These are phyloP conservation scores for Hormaphis cornu DNA, from an alignment of 1,140 invertebrate genomes.

Conservation along the genomic window DNA sequence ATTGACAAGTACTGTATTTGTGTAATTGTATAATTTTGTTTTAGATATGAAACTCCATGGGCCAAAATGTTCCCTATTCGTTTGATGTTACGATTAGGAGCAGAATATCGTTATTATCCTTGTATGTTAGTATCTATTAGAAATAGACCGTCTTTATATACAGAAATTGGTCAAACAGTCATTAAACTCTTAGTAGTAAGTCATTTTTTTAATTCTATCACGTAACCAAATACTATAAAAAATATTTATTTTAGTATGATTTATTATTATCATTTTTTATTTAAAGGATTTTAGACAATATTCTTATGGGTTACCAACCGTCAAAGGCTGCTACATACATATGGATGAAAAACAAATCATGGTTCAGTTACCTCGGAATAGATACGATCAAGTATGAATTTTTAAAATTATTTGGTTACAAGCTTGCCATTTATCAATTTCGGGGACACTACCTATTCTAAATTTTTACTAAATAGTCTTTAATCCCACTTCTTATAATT, in stretches of 20 bases:
- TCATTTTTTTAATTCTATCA: slow-evolving; percentile 32
- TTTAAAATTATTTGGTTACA: background rate
- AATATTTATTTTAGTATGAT: background rate
- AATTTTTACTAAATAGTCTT: too few relatives aligned
- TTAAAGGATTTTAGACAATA: slow-evolving; percentile 72
- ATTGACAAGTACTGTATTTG: background rate
- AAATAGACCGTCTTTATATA: slow-evolving; percentile 70
- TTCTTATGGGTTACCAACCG: slow-evolving; percentile 69
- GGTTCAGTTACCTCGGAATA: slow-evolving; percentile 68
- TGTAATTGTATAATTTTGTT: slow-evolving; percentile 15
- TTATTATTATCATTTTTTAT: slow-evolving; percentile 23
- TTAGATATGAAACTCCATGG: slow-evolving; percentile 75
- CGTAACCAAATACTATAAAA: slow-evolving; percentile 41
- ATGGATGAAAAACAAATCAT: slow-evolving; percentile 75
- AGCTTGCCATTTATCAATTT: too few relatives aligned
- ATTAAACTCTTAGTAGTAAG: slow-evolving; percentile 72
- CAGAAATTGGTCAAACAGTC: slow-evolving; percentile 81
- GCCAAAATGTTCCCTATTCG: slow-evolving; percentile 73
- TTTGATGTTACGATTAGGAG: slow-evolving; percentile 67
- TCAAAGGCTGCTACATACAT: slow-evolving; percentile 69
- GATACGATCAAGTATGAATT: slow-evolving; percentile 61
- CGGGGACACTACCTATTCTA: too few relatives aligned
- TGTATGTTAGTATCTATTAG: slow-evolving; percentile 73
- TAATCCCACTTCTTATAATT: too few relatives aligned
- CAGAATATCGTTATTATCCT: slow-evolving; percentile 81